These are phyloP conservation scores for Ephestia elutella DNA, from an alignment of 1,140 invertebrate genomes.

Conservation along the genomic window DNA sequence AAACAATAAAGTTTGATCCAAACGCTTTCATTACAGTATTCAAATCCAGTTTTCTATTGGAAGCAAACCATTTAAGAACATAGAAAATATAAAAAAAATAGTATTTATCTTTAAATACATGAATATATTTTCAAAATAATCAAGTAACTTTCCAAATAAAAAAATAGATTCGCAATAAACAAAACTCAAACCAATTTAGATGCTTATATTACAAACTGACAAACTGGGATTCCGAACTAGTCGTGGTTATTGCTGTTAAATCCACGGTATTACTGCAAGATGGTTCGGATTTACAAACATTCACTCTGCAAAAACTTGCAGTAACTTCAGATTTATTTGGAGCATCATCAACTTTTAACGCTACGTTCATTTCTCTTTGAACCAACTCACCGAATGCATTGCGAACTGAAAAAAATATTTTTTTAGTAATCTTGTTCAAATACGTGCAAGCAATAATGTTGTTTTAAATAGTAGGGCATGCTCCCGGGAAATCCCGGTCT, in stretches of 20 bases:
- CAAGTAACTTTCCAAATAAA: neutral
- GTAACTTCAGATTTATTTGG: slow-evolving; percentile 30
- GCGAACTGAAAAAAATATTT: slow-evolving; percentile 39
- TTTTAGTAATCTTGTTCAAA: too few relatives aligned
- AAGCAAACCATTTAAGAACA: too few relatives aligned
- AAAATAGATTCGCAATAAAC: neutral
- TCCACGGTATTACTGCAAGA: slow-evolving; percentile 24
- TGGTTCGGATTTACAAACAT: slow-evolving; percentile 21
- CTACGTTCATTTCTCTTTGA: slow-evolving; percentile 45
- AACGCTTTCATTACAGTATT: too few relatives aligned
- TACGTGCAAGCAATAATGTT: too few relatives aligned
- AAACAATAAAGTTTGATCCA: too few relatives aligned
- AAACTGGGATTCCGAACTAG: slow-evolving; percentile 25
- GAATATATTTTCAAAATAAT: neutral
- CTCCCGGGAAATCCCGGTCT: too few relatives aligned
- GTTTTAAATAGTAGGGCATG: too few relatives aligned
- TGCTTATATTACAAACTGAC: slow-evolving; percentile 23
- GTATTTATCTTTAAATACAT: neutral
- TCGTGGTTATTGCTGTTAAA: neutral
- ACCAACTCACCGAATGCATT: slow-evolving; percentile 50
- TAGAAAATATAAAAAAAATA: too few relatives aligned
- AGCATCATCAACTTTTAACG: slow-evolving; percentile 23
- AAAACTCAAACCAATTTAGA: neutral
- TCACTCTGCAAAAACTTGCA: slow-evolving; percentile 35
- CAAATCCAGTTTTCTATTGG: too few relatives aligned